These are phyloP conservation scores for Streblospio benedicti DNA, from an alignment of 1,140 invertebrate genomes.

Conservation along the genomic window DNA sequence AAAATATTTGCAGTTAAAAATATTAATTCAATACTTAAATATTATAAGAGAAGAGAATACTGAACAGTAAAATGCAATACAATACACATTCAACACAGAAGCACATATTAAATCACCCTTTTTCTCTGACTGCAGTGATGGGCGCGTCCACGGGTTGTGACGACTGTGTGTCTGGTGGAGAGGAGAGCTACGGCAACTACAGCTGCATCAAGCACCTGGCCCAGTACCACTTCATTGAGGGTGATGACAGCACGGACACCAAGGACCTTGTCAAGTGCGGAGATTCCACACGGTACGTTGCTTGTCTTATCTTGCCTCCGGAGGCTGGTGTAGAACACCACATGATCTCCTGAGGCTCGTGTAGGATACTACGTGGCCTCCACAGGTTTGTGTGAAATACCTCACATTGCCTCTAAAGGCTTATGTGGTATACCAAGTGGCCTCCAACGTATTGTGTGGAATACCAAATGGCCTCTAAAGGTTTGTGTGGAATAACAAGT, in stretches of 20 bases:
- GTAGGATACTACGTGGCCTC: no score
- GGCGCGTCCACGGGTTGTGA: background rate
- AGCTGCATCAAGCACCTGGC: conserved; percentile 2
- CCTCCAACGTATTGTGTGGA: no score
- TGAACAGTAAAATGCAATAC: background rate
- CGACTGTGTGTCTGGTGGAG: background rate
- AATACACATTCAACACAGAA: no score
- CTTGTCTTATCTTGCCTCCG: no score
- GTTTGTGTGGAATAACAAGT: no score
- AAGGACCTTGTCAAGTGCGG: background rate
- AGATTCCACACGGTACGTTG: background rate
- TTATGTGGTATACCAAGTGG: no score
- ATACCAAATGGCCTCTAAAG: no score
- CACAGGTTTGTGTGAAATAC: no score
- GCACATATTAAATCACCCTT: no score
- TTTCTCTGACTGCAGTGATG: background rate
- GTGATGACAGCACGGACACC: background rate
- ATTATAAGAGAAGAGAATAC: background rate
- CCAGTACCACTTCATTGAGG: background rate
- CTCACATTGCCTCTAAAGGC: no score
- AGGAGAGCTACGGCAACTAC: background rate
- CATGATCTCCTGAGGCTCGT: no score
- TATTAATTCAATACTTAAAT: conserved; percentile 1
- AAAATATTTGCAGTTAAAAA: background rate
- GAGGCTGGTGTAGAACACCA: no score